Percentiles rank a stretch among this genome's conserved stretches.
These are phyloP conservation scores for Sylvia atricapilla DNA, from an alignment of 2,113 vertebrate species.

Conservation along the genomic window DNA sequence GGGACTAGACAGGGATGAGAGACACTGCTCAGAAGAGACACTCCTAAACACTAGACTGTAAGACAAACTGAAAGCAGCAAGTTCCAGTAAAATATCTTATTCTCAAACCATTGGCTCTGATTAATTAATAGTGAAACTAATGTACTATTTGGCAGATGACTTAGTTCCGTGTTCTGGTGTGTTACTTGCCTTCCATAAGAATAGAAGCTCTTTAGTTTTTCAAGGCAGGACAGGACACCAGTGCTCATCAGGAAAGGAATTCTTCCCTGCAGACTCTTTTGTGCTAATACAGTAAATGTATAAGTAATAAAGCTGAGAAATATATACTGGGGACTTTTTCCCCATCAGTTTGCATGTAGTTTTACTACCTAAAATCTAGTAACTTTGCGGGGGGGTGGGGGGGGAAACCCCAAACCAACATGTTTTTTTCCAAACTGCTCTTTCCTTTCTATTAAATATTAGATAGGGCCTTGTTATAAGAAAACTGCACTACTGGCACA, in stretches of 20 bases:
- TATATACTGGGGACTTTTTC: fast-evolving
- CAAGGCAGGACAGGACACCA: not conserved
- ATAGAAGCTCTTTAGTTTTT: not conserved
- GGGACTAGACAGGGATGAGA: not conserved
- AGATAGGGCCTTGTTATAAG: not conserved
- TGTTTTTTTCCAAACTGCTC: not conserved
- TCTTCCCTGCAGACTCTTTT: not conserved
- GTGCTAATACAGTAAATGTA: not conserved
- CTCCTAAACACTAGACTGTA: not conserved
- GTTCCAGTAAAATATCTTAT: not conserved
- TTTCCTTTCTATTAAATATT: not conserved
- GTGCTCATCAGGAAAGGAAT: not conserved
- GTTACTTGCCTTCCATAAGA: not conserved
- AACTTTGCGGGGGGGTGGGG: not conserved
- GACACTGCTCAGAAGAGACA: not conserved
- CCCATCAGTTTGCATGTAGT: not conserved
- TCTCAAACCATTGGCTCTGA: not conserved
- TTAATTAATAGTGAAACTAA: not conserved
- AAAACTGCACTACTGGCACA: not conserved
- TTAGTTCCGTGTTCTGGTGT: not conserved
- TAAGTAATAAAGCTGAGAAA: not conserved
- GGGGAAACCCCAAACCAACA: fast-evolving
- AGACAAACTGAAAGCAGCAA: not conserved
- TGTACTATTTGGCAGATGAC: not conserved
- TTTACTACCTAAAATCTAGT: not conserved